Conservation (phyloP, 2,888 invertebrate genomes). For the Serripes groenlandicus region DNA sequence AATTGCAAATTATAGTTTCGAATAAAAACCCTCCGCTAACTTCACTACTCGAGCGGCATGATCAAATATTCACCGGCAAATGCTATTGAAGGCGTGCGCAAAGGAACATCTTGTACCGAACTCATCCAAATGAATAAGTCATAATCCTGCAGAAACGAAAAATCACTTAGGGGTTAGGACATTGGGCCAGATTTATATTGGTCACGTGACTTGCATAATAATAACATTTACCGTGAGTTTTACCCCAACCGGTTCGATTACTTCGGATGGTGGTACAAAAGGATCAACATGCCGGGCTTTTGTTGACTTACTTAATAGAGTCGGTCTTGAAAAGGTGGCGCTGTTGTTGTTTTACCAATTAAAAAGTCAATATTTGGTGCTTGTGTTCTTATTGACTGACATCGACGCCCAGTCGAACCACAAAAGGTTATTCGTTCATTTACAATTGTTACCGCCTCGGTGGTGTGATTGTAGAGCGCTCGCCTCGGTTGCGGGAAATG, state of each 20-base stretch:
- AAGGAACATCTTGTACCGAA: slow-evolving; percentile 18
- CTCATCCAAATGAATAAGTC: slow-evolving; percentile 26
- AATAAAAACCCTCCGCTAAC: neutral
- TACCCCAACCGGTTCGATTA: neutral
- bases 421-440: no score
- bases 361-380: slow-evolving; percentile 13
- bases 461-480: no score
- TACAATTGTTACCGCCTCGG: no score
- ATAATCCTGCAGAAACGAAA: slow-evolving; percentile 31
- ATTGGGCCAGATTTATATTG: slow-evolving; percentile 10
- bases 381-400: slow-evolving; percentile 11
- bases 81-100: slow-evolving; percentile 3
- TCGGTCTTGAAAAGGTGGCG: slow-evolving; percentile 2
- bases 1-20: neutral
- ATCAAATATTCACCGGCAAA: neutral
- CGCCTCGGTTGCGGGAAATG: no score
- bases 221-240: slow-evolving; percentile 4
- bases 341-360: slow-evolving; percentile 13
- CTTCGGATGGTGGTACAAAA: neutral
- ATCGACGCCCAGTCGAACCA: no score
- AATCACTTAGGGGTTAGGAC: slow-evolving; percentile 36
- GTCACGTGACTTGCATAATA: slow-evolving; percentile 29
- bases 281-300: neutral
- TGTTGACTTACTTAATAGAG: slow-evolving; percentile 13
- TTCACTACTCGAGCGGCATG: neutral